Conservation (phyloP, 2,888 invertebrate species). For the Ariolimax columbianus region DNA sequence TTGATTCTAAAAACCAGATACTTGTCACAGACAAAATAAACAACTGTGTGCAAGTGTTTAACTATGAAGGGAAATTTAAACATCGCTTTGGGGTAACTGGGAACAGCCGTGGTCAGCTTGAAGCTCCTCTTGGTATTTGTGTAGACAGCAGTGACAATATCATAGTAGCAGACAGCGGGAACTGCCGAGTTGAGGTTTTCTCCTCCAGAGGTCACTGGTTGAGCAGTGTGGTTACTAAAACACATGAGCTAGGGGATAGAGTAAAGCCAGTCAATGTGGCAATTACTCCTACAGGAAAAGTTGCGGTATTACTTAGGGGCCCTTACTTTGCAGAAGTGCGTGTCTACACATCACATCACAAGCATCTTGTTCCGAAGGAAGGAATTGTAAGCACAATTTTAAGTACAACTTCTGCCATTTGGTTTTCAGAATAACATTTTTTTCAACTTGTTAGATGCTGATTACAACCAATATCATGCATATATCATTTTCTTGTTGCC, state of each 20-base stretch:
- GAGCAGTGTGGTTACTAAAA: conserved; percentile 63
- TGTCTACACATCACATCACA: conserved; percentile 60
- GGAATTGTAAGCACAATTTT: conserved; percentile 36
- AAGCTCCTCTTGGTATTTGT: conserved; percentile 70
- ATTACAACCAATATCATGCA: background rate
- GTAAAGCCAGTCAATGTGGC: conserved; percentile 71
- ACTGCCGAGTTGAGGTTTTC: conserved; percentile 72
- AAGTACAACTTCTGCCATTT: conserved; percentile 10
- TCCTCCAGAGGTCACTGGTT: conserved; percentile 64
- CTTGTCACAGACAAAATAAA: conserved; percentile 71
- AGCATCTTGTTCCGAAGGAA: conserved; percentile 23
- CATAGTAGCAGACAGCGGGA: conserved; percentile 73
- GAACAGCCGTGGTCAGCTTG: conserved; percentile 61
- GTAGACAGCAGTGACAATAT: conserved; percentile 69
- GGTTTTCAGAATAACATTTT: background rate
- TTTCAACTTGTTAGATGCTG: background rate
- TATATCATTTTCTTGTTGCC: background rate
- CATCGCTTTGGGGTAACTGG: conserved; percentile 66
- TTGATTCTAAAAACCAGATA: conserved; percentile 68
- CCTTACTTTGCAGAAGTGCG: conserved; percentile 72
- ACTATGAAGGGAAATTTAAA: conserved; percentile 68
- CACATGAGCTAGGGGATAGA: conserved; percentile 63
- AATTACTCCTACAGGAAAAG: conserved; percentile 63
- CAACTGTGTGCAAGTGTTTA: conserved; percentile 67
- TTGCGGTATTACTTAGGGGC: conserved; percentile 68